These are phyloP conservation scores for Drosophila gaucha DNA, from an alignment of 2,888 invertebrate species.

Conservation along the genomic window DNA sequence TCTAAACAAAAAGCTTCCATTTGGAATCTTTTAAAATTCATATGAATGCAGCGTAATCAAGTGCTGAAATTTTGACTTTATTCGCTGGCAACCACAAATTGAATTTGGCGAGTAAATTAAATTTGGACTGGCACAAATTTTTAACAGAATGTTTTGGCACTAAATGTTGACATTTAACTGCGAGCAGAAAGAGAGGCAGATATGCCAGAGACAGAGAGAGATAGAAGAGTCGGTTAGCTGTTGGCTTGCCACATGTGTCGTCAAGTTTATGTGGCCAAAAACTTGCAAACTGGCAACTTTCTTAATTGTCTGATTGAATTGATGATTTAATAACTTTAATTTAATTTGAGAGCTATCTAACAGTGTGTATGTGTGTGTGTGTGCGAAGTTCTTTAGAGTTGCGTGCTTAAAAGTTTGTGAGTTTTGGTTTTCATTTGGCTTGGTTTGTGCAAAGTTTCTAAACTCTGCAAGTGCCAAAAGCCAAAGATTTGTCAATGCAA, in stretches of 20 bases:
- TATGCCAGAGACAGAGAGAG: no score
- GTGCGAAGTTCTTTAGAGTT: conserved; percentile 43
- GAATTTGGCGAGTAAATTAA: conserved; percentile 57
- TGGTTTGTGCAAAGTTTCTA: conserved; percentile 63
- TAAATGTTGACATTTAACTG: conserved; percentile 45
- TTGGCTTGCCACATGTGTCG: conserved; percentile 60
- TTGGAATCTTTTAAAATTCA: conserved; percentile 6
- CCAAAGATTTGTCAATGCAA: conserved; percentile 64
- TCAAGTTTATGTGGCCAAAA: conserved; percentile 69
- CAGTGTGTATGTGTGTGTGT: conserved; percentile 14
- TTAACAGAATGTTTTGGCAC: conserved; percentile 45
- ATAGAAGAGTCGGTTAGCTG: neutral
- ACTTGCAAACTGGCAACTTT: conserved; percentile 71
- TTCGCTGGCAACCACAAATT: conserved; percentile 58
- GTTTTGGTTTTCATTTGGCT: conserved; percentile 66
- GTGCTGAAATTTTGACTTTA: conserved; percentile 36
- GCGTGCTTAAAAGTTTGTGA: conserved; percentile 58
- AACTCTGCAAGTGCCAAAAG: conserved; percentile 55
- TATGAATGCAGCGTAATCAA: conserved; percentile 22
- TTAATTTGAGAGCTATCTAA: conserved; percentile 67
- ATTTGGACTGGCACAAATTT: conserved; percentile 42
- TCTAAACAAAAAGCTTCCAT: neutral
- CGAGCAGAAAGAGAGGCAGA: no score
- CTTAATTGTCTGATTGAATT: conserved; percentile 84
- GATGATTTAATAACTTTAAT: conserved; percentile 84